Base-by-base conservation (phyloP, 2,888 invertebrate species). In the Drosophila mercatorum region DNA sequence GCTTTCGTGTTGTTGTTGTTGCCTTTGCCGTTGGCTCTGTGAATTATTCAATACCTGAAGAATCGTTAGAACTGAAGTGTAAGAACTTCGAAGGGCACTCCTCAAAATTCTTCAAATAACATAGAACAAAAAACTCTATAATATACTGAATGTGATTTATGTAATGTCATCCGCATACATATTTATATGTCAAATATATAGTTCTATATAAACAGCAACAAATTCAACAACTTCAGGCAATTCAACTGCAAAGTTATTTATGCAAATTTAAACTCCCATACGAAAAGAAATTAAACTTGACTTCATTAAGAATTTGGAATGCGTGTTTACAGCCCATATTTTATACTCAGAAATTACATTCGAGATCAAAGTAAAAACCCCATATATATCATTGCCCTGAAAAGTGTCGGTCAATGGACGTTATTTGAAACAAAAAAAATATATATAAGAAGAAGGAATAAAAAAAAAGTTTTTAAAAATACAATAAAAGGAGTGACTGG, bases 31-130 rank as follows among this genome's bases (percentile, higher is more conserved):
- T 59, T 62, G 52, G 12, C 43, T 40, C 14, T 28, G 66, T 63
- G 52, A 73, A 78, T 77, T 73, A 78, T 69, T 69, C 74, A 78
- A 78, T 78, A 63, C 65, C 58, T 40, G 44, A 34, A 66, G 70
- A 59, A 56, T 62, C 78, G 74, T 77, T 84, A 72, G 74, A 84
- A 84, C 64, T 89, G 79, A 87, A 89, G 89, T 84, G 85, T 79
- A 81, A 81, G 72, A 89, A 67, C 75, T 72, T 66, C 68, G 56
- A 49, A 75, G 60, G 57, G 65, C 56, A 57, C 34, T 44, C 46
- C 12, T 22, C 14, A 17, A 36, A 51, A 61, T 58, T 26, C 61
- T 31, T 53, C 36, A 73, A 64, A 76, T 75, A 75, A 58, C 64
- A 68, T 34, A 64, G 52, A 11, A 6, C 10, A 17, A 40, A 22